These are phyloP conservation scores for Ciconia maguari DNA, from an alignment of 2,113 vertebrate genomes.

Conservation along the genomic window DNA sequence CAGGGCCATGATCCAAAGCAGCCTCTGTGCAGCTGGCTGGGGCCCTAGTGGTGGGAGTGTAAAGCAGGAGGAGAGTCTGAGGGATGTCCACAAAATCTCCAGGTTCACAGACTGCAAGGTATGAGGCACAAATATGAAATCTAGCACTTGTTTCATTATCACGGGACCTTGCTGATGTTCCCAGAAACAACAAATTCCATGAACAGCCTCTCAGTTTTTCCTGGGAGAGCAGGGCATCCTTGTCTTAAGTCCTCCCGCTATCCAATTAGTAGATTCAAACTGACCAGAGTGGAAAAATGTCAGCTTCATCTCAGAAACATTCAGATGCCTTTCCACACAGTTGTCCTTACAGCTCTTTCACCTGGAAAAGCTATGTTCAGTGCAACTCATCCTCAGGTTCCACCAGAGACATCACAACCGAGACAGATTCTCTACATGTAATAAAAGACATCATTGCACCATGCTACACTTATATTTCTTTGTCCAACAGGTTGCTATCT, in stretches of 20 bases:
- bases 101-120: not conserved
- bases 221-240: not conserved
- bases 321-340: not conserved
- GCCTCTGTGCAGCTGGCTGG: not conserved
- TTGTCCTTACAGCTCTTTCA: not conserved
- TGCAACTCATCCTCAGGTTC: not conserved
- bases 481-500: not conserved
- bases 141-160: not conserved
- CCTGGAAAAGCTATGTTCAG: not conserved
- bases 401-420: not conserved
- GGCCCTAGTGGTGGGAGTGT: fast-evolving
- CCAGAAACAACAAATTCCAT: not conserved
- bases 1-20: not conserved
- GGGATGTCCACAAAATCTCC: not conserved
- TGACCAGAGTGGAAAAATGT: not conserved
- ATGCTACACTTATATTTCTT: not conserved
- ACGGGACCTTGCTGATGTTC: not conserved
- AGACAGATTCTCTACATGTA: not conserved
- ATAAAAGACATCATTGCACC: not conserved
- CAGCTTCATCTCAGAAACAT: not conserved
- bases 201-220: not conserved
- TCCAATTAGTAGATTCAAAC: not conserved
- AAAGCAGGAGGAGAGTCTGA: not conserved
- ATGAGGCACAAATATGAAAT: not conserved
- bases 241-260: not conserved